These are phyloP conservation scores for Drosophila novamexicana DNA, from an alignment of 1,140 invertebrate genomes.

Conservation along the genomic window DNA sequence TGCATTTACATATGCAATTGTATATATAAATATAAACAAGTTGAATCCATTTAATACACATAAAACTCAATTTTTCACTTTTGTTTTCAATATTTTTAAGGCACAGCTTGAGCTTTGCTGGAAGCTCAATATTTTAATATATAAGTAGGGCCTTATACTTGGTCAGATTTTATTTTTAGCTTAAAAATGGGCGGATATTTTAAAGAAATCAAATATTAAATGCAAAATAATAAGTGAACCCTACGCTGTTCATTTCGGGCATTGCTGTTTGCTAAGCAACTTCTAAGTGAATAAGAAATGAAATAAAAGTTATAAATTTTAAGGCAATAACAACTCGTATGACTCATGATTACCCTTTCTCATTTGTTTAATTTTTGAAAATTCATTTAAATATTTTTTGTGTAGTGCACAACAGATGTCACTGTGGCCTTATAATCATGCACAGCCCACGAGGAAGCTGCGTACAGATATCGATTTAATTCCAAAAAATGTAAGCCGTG, in stretches of 20 bases:
- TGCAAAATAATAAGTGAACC: not conserved
- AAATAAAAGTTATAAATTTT: not conserved
- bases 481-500: slow-evolving; percentile 5
- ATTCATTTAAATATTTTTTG: too few species aligned
- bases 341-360: too few species aligned
- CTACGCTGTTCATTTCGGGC: too few species aligned
- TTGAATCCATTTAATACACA: slow-evolving; percentile 42
- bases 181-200: too few species aligned
- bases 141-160: not conserved
- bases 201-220: too few species aligned
- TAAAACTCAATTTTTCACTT: slow-evolving; percentile 55
- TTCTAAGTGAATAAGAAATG: not conserved
- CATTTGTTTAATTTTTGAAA: not conserved
- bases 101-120: slow-evolving; percentile 34
- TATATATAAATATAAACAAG: slow-evolving; percentile 31
- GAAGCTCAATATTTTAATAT: slow-evolving; percentile 16
- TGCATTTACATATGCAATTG: slow-evolving; percentile 68
- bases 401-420: slow-evolving; percentile 1
- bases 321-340: too few species aligned
- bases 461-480: slow-evolving; percentile 1
- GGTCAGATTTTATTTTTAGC: not conserved
- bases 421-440: not conserved
- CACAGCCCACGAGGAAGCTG: slow-evolving; percentile 5
- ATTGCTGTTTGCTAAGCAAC: too few species aligned
- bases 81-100: slow-evolving; percentile 44